Evolutionary conservation across 2,797 vertebrate species (phyloP), one percentile per base, ranked within the genome.

Genomic region (Arremon brunneinucha): DNA sequence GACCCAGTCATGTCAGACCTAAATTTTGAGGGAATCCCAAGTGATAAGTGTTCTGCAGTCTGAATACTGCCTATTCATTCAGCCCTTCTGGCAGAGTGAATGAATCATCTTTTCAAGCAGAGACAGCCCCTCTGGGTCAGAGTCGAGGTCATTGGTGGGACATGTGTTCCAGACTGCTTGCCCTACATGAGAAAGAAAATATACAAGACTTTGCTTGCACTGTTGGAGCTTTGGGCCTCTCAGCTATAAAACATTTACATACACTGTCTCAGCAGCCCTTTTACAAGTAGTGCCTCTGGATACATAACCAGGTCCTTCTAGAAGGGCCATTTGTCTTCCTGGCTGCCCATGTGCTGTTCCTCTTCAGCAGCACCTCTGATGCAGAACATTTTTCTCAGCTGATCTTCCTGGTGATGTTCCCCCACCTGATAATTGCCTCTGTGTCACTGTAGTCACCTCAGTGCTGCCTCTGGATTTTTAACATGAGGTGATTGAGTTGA

Each of bases 1-100:
- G 93, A 96, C 97, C 95, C 94, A 95, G 32, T 94, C 97, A 92
- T 84, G 95, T 94, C 96, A 96, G 92, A 90, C 65, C 67, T 95
- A 70, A 94, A 93, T 95, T 95, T 74, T 95, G 90, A 97, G 87
- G 92, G 94, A 96, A 97, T 97, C 94, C 94, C 92, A 96, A 93
- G 95, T 90, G 83, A 91, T 93, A 95, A 95, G 82, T 34, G 34
- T 84, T 96, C 56, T 85, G 53, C 68, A 57, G 75, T 27, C 56
- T 96, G 94, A 94, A 94, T 89, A 74, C 80, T 88, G 91, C 91
- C 95, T 96, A 94, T 97, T 94, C 95, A 95, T 95, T 93, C 91
- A 95, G 17, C 74, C 93, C 89, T 91, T 57, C 86, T 84, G 68
- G 88, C 89, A 65, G 57, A 84, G 59, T 87, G 79, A 97, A 94